Evolutionary conservation across 2,113 vertebrate species (phyloP), one percentile per base, ranked within the genome.

Genomic region (Cyprinodon brontotheroides): DNA sequence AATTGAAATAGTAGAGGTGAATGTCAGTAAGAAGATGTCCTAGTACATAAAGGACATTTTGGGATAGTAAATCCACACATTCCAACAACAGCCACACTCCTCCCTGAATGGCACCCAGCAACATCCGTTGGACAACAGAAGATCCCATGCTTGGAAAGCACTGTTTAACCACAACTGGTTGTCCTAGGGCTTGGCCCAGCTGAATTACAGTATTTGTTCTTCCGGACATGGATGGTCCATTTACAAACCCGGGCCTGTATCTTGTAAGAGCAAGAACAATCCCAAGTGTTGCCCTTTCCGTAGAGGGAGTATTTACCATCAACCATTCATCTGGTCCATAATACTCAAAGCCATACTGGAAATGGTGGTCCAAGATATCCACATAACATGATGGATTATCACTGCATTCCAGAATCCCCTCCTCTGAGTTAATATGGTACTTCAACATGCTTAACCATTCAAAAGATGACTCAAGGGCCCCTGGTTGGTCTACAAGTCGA

Each of bases 391-490:
- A 37, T 36, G 66, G 4, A 0, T 57, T 41, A 40, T 63, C 53
- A 7, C 3, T 50, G 41, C 12, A 61, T 36, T 69, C 69, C 8
- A 47, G 13, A 75, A 14, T 73, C n/a, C 38, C 43, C 61, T 53
- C 68, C 7, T 75, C 77, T 77, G 84, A 64, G 47, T 81, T 87
- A 10, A 95, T 47, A 57, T 82, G 82, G 83, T 97, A 97, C 79
- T 96, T 97, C 77, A 97, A 83, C 57, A 92, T 87, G 74, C 92
- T 91, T n/a, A 93, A 91, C 96, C 96, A 97, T 73, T 95, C 92
- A 77, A 97, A 97, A 72, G 95, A 95, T 0, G 86, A 87, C 40
- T 88, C 86, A 9, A 81, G 74, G 1, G n/a, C 71, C 68, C n/a
- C 64, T 13, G 89, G 45, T n/a, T 90, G 72, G 17, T 92, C 81